Evolutionary conservation across 2,888 invertebrate species (phyloP).

Genomic region (Hydrotaea diabolus): DNA sequence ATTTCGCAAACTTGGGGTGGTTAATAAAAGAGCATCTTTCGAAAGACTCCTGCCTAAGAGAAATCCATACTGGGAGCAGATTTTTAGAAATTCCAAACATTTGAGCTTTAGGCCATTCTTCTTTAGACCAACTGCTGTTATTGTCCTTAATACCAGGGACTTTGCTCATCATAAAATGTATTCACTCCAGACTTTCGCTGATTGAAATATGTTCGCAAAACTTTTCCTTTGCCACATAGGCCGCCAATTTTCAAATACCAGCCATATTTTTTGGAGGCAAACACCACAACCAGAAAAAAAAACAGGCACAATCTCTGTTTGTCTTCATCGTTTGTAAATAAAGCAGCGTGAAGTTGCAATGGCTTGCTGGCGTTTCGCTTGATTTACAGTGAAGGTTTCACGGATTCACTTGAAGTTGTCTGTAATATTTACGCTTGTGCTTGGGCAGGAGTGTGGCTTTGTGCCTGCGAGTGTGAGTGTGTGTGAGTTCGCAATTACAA

Average conservation of each 20-base stretch:
- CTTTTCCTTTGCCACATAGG: neutral
- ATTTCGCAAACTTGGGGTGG: too few species aligned
- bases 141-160: too few species aligned
- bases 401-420: neutral
- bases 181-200: neutral
- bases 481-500: neutral
- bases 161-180: too few species aligned
- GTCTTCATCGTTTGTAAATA: neutral
- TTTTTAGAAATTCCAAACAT: too few species aligned
- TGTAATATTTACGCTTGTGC: neutral
- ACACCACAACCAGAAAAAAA: too few species aligned
- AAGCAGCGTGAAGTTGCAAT: neutral
- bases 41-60: too few species aligned
- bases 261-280: neutral
- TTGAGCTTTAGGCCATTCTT: too few species aligned
- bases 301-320: neutral
- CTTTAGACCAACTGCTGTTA: too few species aligned
- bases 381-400: neutral
- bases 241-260: neutral
- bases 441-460: neutral
- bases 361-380: slow-evolving; percentile 20
- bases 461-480: neutral
- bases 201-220: neutral
- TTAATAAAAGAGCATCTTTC: too few species aligned
- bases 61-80: too few species aligned